Evolutionary conservation across 2,797 vertebrate species (phyloP).

Genomic region (Botia kubotai): DNA sequence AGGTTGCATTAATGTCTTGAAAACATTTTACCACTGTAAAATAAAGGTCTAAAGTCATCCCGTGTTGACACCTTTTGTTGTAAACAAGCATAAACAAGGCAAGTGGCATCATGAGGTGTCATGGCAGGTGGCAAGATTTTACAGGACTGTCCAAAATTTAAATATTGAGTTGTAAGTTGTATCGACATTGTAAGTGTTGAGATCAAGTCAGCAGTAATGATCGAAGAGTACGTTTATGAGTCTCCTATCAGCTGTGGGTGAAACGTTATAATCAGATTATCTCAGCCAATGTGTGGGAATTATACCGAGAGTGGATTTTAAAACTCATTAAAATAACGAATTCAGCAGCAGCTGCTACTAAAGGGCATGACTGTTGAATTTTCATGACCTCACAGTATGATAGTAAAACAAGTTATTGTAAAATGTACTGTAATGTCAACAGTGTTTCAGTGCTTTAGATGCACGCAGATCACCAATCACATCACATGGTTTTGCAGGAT

Average conservation of each 20-base stretch:
- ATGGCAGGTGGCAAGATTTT: no score
- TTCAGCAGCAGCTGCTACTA: conserved; percentile 10
- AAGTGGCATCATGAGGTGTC: no score
- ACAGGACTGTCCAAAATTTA: no score
- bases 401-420: background rate
- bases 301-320: conserved; percentile 1
- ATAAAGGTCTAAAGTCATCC: no score
- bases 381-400: background rate
- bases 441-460: background rate
- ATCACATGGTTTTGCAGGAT: background rate
- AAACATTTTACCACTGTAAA: background rate
- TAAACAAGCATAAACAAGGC: no score
- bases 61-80: no score
- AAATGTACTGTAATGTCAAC: background rate
- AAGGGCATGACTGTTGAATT: conserved; percentile 24
- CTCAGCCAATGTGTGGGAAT: background rate
- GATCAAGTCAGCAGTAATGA: background rate
- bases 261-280: conserved; percentile 23
- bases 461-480: background rate
- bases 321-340: conserved; percentile 29
- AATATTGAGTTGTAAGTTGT: background rate
- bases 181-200: background rate
- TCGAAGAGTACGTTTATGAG: background rate
- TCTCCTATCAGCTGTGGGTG: background rate
- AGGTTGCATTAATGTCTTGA: background rate